Evolutionary conservation across 2,113 vertebrate species (phyloP), one percentile per base, ranked within the genome.

Genomic region (Coptodon bakossiorum): DNA sequence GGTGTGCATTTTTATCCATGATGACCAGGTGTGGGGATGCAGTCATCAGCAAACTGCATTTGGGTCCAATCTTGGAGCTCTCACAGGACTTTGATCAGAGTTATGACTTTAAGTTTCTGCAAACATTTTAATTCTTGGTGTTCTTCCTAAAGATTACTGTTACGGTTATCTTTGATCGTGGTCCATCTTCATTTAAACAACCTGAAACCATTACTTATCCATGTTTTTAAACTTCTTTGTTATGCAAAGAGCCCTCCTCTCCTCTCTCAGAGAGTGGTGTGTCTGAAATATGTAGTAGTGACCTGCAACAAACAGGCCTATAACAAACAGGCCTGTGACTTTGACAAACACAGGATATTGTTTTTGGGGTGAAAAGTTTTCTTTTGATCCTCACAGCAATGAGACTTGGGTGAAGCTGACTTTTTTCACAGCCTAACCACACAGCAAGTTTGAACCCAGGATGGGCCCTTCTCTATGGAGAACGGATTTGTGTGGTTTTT

Each of bases 21-120:
- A 34, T 2, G 17, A 78, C 45, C 73, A 78, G 73, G 73, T 78
- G 73, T 78, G 71, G 9, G 24, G 43, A 48, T 76, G 45, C 73
- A 52, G 45, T 19, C 73, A 52, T 78, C 27, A 19, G 73, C 45
- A 78, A 78, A 78, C 73, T 34, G 45, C 45, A 34, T 78, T 52
- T 78, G 73, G 27, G 27, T 52, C 45, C 17, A 52, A 8, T 52
- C 73, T 78, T 78, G 10, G 45, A 9, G 73, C 1, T 78, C 45
- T 52, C 27, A 50, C 1, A 50, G 6, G 27, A 29, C n/a, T 22
- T 73, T 73, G 38, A 45, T 73, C 22, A 73, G 40, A 29, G 68
- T 73, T 48, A 45, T 27, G 40, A 73, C 17, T 78, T 52, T 29
- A 17, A 7, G 71, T 76, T 50, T 76, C 71, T 76, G 68, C 40